Base-by-base conservation (phyloP, 2,797 vertebrate genomes). In the Orientallactaga sibirica region DNA sequence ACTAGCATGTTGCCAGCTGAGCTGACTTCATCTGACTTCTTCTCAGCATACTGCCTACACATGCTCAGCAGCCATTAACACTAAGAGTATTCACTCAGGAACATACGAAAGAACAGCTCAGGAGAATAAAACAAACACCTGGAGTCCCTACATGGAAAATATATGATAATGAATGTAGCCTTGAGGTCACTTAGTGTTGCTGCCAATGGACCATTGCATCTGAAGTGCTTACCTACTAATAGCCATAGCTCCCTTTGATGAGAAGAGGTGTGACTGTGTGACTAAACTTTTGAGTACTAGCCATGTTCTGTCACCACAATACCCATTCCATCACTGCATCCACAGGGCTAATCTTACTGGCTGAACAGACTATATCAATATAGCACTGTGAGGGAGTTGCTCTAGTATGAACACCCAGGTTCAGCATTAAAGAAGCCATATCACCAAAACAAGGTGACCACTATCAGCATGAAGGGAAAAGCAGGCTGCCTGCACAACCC, bases 81-180 rank as follows among this genome's bases (percentile, higher is more conserved):
- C 83, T 88, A 95, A 82, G 78, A 96, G 83, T 29, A 92, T 61
- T 90, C 22, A 67, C 25, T 83, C 7, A 94, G 61, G 75, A 61
- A 52, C 43, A 27, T 18, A 81, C 1, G 19, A 75, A 90, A 93
- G n/a, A 81, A 68, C 15, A 66, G 37, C 4, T 43, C 55, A 58
- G 7, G 82, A 88, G 29, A 82, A 22, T 22, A 84, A 93, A 94
- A 41, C n/a, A 27, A 90, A 79, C 52, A 37, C n/a, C 43, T 77
- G 61, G n/a, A 82, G 74, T 48, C 33, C 9, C 79, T 48, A 11
- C n/a, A 27, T 55, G 14, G 55, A 93, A 71, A 79, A 37, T 33
- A 78, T 25, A 55, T 24, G 52, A 20, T 64, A 88, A 74, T 76
- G 41, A 71, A 85, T 66, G 75, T 19, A 41, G n/a, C 41, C 55